Evolutionary conservation across 2,797 vertebrate species (phyloP).

Genomic region (Coracias cyanogaster): DNA sequence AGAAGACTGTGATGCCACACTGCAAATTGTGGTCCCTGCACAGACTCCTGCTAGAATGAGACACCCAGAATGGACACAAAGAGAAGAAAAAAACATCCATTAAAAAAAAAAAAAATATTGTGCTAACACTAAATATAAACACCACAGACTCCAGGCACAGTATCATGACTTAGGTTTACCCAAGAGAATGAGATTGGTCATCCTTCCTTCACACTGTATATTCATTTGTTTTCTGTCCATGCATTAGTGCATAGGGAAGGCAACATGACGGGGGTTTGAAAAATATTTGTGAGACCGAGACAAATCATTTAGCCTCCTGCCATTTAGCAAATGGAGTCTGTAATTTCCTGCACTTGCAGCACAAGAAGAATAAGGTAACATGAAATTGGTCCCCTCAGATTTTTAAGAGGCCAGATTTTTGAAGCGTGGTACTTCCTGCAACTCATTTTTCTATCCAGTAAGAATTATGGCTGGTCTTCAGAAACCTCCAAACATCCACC

Average conservation of each 20-base stretch:
- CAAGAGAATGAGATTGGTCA: background rate
- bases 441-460: background rate
- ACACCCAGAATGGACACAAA: conserved; percentile 22
- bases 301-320: conserved; percentile 29
- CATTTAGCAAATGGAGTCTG: conserved; percentile 23
- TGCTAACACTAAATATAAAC: background rate
- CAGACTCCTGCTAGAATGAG: background rate
- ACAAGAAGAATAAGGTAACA: conserved; percentile 24
- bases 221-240: background rate
- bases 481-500: background rate
- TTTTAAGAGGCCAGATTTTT: background rate
- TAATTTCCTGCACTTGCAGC: conserved; percentile 43
- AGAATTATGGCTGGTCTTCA: background rate
- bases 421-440: background rate
- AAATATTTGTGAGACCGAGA: background rate
- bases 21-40: background rate
- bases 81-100: background rate
- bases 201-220: background rate
- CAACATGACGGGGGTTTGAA: background rate
- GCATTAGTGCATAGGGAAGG: background rate
- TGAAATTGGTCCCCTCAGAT: background rate
- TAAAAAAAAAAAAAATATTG: background rate
- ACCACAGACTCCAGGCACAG: background rate
- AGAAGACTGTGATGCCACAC: background rate
- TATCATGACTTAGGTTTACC: background rate